Evolutionary conservation across 2,113 vertebrate species (phyloP).

Genomic region (Rhodinocichla rosea): DNA sequence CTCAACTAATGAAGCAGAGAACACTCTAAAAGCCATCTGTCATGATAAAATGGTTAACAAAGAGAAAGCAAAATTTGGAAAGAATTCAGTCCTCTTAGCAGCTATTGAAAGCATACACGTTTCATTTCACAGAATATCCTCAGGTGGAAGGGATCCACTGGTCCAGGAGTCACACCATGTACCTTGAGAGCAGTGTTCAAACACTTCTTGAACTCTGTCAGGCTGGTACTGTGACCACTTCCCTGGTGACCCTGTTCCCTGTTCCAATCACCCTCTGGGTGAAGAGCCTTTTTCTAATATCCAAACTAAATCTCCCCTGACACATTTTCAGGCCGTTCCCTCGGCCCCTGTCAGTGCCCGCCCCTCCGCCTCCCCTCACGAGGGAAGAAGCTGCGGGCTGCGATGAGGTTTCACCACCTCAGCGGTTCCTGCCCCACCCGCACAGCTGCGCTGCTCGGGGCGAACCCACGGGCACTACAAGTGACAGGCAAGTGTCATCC

Average conservation of each 20-base stretch:
- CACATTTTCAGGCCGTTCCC: background rate
- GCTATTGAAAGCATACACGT: fast-evolving
- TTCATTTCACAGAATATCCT: background rate
- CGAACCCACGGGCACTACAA: fast-evolving
- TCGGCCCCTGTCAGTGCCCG: background rate
- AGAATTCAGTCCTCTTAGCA: too few relatives aligned
- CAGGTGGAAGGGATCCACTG: background rate
- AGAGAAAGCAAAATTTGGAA: background rate
- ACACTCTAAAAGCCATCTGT: background rate
- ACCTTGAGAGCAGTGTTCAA: background rate
- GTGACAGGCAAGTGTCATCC: fast-evolving
- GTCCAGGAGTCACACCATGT: background rate
- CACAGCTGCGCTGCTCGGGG: background rate
- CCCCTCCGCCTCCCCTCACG: too few relatives aligned
- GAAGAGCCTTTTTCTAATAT: background rate
- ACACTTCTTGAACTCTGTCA: background rate
- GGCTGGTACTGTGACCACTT: background rate
- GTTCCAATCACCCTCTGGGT: background rate
- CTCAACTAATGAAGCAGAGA: background rate
- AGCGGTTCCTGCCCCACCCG: background rate
- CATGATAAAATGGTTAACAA: background rate
- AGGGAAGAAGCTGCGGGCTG: background rate
- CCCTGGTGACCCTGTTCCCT: background rate
- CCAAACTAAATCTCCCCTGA: too few relatives aligned
- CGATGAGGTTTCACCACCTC: fast-evolving